Evolutionary conservation across 2,888 invertebrate species (phyloP), one percentile per base, ranked within the genome.

Genomic region (Petrolisthes manimaculis): DNA sequence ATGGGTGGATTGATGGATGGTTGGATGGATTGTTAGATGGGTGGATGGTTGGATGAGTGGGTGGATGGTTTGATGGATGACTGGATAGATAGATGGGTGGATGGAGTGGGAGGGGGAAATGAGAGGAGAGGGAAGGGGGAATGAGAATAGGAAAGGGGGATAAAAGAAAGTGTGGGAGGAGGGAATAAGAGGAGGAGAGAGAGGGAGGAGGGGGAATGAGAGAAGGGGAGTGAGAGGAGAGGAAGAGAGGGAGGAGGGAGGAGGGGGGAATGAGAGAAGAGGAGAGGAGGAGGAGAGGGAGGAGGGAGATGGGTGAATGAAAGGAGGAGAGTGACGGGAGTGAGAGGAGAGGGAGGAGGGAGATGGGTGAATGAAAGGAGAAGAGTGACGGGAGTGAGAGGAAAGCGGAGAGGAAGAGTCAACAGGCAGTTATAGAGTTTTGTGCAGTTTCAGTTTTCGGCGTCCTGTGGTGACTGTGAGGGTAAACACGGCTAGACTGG

Each of bases 401-500:
- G n/a, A n/a, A n/a, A n/a, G n/a, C n/a, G n/a, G n/a, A n/a, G n/a
- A n/a, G n/a, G n/a, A n/a, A n/a, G n/a, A n/a, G n/a, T n/a, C n/a
- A n/a, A n/a, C n/a, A n/a, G n/a, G n/a, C n/a, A n/a, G n/a, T n/a
- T n/a, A n/a, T n/a, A n/a, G n/a, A n/a, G n/a, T n/a, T n/a, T n/a
- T n/a, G n/a, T n/a, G n/a, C n/a, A n/a, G n/a, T n/a, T n/a, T n/a
- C n/a, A n/a, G n/a, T n/a, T n/a, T n/a, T n/a, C n/a, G 71, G 71
- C 6, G 71, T n/a, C 71, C 71, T 71, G 18, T 71, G 18, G 71
- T 1, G 71, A 21, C 3, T 21, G 12, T 5, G 0, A n/a, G 14
- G 71, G 71, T 71, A 71, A 71, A 71, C 71, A 71, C 71, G 71
- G 12, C 9, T 14, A 71, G n/a, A 71, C 71, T 71, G 18, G n/a